Evolutionary conservation across 2,113 vertebrate species (phyloP).

Genomic region (Orycteropus afer): DNA sequence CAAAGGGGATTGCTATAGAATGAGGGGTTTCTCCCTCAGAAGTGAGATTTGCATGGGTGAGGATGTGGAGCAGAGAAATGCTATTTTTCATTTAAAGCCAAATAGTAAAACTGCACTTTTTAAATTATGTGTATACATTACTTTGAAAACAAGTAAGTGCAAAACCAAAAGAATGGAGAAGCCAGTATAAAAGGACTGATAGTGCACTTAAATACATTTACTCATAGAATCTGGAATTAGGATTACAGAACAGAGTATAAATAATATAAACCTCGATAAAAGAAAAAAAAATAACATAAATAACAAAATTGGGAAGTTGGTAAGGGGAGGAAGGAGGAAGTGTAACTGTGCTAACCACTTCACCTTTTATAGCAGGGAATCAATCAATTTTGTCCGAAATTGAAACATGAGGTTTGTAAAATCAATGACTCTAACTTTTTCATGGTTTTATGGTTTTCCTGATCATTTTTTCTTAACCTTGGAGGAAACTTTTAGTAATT

Average conservation of each 20-base stretch:
- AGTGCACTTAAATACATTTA: not conserved
- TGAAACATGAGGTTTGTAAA: constrained; percentile 17
- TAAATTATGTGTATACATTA: not conserved
- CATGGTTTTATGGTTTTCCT: not conserved
- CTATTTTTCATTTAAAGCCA: not conserved
- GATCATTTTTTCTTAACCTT: constrained; percentile 11
- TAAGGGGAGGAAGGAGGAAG: not conserved
- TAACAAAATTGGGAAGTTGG: not conserved
- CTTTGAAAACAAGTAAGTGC: constrained; percentile 26
- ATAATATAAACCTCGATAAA: not conserved
- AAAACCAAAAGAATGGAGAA: constrained; percentile 23
- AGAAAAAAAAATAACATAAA: constrained; percentile 21
- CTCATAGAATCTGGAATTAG: not conserved
- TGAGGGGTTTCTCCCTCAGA: not conserved
- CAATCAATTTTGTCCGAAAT: not conserved
- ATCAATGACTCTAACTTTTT: not conserved
- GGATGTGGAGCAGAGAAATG: not conserved
- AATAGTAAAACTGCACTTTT: not conserved
- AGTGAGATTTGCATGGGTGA: not conserved
- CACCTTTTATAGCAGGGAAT: not conserved
- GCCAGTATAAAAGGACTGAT: not conserved
- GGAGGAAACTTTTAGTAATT: constrained; percentile 19
- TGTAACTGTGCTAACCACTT: not conserved
- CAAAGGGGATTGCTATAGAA: not conserved
- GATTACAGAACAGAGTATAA: not conserved